Percentiles rank a stretch among this genome's conserved stretches.
Conservation (phyloP, 2,888 invertebrate species). For the Dasysyrphus tricinctus region DNA sequence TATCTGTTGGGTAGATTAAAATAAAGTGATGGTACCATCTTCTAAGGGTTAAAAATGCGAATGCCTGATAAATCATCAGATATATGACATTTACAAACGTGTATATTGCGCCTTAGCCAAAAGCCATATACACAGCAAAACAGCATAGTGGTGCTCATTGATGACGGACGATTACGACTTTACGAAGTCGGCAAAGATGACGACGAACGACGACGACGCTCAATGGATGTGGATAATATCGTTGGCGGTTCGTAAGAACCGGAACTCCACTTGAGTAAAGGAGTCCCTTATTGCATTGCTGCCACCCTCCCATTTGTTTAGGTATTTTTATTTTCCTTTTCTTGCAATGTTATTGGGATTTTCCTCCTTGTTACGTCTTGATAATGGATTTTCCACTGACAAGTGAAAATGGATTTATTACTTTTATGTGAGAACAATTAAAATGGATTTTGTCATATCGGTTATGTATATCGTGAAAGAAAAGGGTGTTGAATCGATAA, state of each 20-base stretch:
- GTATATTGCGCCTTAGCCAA: slow-evolving; percentile 45
- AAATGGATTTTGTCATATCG: slow-evolving; percentile 50
- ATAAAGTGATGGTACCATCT: slow-evolving; percentile 23
- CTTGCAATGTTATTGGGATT: slow-evolving; percentile 53
- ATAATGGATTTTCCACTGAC: slow-evolving; percentile 53
- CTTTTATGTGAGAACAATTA: slow-evolving; percentile 64
- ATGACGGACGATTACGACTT: slow-evolving; percentile 52
- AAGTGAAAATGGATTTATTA: slow-evolving; percentile 74
- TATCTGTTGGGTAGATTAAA: slow-evolving; percentile 1
- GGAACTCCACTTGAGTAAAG: slow-evolving; percentile 69
- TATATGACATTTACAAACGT: slow-evolving; percentile 59
- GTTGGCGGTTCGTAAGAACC: slow-evolving; percentile 68
- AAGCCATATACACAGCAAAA: slow-evolving; percentile 14
- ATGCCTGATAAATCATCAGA: slow-evolving; percentile 67
- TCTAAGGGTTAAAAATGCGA: slow-evolving; percentile 70
- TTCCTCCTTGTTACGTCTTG: slow-evolving; percentile 36
- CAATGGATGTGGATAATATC: slow-evolving; percentile 49
- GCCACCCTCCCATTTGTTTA: not conserved
- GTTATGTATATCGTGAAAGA: not conserved
- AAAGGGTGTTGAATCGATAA: slow-evolving; percentile 51
- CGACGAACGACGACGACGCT: slow-evolving; percentile 2
- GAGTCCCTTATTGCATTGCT: slow-evolving; percentile 29
- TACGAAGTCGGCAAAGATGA: not conserved
- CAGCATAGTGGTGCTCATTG: slow-evolving; percentile 60
- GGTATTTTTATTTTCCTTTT: slow-evolving; percentile 8